Evolutionary conservation across 1,140 invertebrate species (phyloP).

Genomic region (Parasteatoda tepidariorum): DNA sequence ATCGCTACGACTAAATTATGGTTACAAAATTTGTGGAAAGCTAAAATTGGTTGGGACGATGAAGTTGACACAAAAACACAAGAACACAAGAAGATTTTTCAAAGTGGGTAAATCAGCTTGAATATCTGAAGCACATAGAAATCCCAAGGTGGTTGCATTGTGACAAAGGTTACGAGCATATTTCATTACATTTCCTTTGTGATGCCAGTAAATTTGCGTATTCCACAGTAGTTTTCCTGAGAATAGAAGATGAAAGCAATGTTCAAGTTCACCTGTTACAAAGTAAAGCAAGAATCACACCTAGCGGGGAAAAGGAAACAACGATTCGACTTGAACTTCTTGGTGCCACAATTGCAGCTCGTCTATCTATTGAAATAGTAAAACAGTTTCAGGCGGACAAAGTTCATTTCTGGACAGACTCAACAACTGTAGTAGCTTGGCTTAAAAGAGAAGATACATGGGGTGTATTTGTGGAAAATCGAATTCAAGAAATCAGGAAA

Average conservation of each 20-base stretch:
- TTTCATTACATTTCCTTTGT: slow-evolving; percentile 8
- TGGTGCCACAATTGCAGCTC: slow-evolving; percentile 19
- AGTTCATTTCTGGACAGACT: slow-evolving; percentile 14
- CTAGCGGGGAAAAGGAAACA: slow-evolving; percentile 1
- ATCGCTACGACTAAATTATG: background rate
- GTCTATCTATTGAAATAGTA: background rate
- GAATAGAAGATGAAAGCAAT: background rate
- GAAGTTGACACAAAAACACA: slow-evolving; percentile 16
- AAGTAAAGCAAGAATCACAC: slow-evolving; percentile 39
- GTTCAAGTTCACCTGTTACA: slow-evolving; percentile 35
- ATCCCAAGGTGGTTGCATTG: slow-evolving; percentile 4
- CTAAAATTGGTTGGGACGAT: slow-evolving; percentile 15
- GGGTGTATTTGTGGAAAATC: slow-evolving; percentile 13
- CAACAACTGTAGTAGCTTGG: slow-evolving; percentile 1
- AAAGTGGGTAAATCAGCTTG: slow-evolving; percentile 11
- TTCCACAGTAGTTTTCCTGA: background rate
- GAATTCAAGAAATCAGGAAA: slow-evolving; percentile 15
- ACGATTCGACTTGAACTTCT: slow-evolving; percentile 5
- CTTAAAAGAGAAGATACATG: background rate
- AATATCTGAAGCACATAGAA: slow-evolving; percentile 1
- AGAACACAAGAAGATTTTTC: slow-evolving; percentile 2
- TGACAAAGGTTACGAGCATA: background rate
- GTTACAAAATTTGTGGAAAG: slow-evolving; percentile 2
- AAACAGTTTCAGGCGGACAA: background rate
- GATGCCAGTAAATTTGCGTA: slow-evolving; percentile 14